Percentiles rank a stretch among this genome's conserved stretches.
These are phyloP conservation scores for Nymphalis polychloros DNA, from an alignment of 2,888 invertebrate species.

Conservation along the genomic window DNA sequence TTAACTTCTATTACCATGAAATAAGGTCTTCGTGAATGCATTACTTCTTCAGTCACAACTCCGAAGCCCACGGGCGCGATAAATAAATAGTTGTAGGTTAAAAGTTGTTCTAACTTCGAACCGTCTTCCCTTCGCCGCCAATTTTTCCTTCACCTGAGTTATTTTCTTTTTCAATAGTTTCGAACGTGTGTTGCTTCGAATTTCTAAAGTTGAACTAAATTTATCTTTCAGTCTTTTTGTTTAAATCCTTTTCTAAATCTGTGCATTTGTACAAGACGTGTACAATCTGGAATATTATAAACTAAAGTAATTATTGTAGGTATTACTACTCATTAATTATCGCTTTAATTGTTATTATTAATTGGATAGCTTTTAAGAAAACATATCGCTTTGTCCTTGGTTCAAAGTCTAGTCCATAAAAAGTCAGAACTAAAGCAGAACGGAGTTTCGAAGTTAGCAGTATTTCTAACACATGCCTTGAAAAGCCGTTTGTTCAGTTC, in stretches of 20 bases:
- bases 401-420: too few relatives aligned
- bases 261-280: conserved; percentile 11
- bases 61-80: conserved; percentile 63
- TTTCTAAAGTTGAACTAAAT: conserved; percentile 30
- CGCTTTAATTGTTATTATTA: too few relatives aligned
- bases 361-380: too few relatives aligned
- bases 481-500: too few relatives aligned
- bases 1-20: conserved; percentile 7
- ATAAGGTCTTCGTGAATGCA: conserved; percentile 3
- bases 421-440: too few relatives aligned
- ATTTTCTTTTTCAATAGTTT: conserved; percentile 59
- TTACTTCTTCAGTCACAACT: conserved; percentile 28
- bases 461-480: too few relatives aligned
- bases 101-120: conserved; percentile 60
- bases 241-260: conserved; percentile 23
- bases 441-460: too few relatives aligned
- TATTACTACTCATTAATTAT: background rate
- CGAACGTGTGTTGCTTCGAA: conserved; percentile 32
- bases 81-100: conserved; percentile 71
- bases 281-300: background rate
- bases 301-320: background rate
- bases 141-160: conserved; percentile 63
- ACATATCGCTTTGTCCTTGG: too few relatives aligned
- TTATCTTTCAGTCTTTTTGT: conserved; percentile 20
- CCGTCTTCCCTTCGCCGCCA: conserved; percentile 48